Evolutionary conservation across 2,113 vertebrate genomes (phyloP), one percentile per base, ranked within the genome.

Genomic region (Fregetta grallaria): DNA sequence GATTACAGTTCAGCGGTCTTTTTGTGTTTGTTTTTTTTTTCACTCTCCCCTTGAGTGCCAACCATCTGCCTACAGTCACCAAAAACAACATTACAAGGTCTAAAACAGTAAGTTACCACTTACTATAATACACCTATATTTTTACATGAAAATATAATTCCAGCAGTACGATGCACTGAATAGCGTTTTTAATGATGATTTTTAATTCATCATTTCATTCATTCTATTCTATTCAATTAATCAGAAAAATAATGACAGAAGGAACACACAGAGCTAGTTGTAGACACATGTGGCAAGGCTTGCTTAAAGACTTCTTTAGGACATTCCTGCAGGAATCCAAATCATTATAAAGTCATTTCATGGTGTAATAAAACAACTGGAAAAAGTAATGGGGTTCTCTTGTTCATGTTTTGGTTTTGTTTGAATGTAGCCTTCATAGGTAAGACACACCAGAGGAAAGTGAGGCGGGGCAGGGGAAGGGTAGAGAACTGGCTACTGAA

Each of bases 51-150:
- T 84, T 82, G 84, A 95, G 88, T 95, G 77, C 65, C 94, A 97
- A 96, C 83, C 96, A 97, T 90, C 93, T 97, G 97, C 88, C 91
- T 72, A 84, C 21, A 84, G 88, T 62, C 77, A 78, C 66, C 90
- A 90, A 90, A 95, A 96, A 80, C 49, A 87, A 52, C 74, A 82
- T 75, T 59, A 30, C 32, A 56, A 94, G 65, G 49, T 73, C 53
- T 80, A 0, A 45, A 93, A 72, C 80, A 88, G 15, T 59, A 96
- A 52, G 59, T 90, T 91, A 59, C 20, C 62, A 36, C 13, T 93
- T 66, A 67, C 34, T 50, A 42, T n/a, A 96, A 92, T 30, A 58
- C 49, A 93, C 47, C 44, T 91, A 38, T 45, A 42, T 22, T 72
- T 95, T 82, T 6, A 94, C 26, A 26, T 53, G 15, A 67, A 90